These are phyloP conservation scores for Sebastes matsubarae DNA, from an alignment of 2,797 vertebrate genomes.

Conservation along the genomic window DNA sequence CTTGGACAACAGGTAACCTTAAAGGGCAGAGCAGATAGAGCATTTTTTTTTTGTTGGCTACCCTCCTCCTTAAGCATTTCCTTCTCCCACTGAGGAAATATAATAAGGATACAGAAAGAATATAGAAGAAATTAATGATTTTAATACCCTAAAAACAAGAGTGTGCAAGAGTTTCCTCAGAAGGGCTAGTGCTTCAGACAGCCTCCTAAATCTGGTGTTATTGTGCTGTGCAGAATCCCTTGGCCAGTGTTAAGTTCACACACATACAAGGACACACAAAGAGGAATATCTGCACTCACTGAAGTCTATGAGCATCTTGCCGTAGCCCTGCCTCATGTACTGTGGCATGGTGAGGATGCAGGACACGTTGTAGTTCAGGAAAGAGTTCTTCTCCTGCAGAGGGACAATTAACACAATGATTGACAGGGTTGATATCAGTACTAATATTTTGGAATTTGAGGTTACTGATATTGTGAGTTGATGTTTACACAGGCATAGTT, in stretches of 20 bases:
- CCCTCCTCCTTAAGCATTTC: background rate
- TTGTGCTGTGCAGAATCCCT: background rate
- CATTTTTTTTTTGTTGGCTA: background rate
- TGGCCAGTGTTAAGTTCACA: background rate
- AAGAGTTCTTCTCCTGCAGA: slow-evolving; percentile 94
- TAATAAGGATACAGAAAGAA: background rate
- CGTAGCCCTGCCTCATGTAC: slow-evolving; percentile 96
- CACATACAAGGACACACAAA: background rate
- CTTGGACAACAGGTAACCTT: slow-evolving; percentile 95
- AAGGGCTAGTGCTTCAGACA: background rate
- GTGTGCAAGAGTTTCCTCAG: background rate
- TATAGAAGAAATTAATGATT: background rate
- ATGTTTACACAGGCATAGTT: background rate
- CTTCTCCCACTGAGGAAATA: background rate
- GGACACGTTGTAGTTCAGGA: slow-evolving; percentile 97
- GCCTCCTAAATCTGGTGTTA: background rate
- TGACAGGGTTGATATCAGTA: background rate
- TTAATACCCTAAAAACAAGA: background rate
- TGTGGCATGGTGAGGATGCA: slow-evolving; percentile 98
- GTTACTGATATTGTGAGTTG: background rate
- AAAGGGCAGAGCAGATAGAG: background rate
- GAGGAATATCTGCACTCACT: slow-evolving; percentile 83
- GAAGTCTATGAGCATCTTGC: slow-evolving; percentile 99
- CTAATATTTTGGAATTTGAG: background rate
- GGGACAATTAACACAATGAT: background rate